A percentile compares a stretch with the other conserved stretches of the same genome.
Evolutionary conservation across 2,888 invertebrate genomes (phyloP).

Genomic region (Neocrepidodera transversa): DNA sequence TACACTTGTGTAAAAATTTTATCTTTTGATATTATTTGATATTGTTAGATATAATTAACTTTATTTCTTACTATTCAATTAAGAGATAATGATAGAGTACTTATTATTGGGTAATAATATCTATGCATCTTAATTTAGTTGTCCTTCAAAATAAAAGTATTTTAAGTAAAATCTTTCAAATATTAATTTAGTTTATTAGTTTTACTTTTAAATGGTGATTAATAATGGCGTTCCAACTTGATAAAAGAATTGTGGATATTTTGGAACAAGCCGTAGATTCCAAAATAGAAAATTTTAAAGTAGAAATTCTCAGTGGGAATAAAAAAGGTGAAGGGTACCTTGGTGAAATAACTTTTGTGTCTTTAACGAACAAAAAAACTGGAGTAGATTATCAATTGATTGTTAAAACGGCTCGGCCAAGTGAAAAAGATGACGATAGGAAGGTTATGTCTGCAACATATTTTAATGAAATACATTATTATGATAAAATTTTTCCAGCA

Average conservation of each 20-base stretch:
- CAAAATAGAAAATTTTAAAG: constrained; percentile 9
- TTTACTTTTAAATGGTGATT: no score
- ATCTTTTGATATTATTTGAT: no score
- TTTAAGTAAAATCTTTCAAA: no score
- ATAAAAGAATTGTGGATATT: background rate
- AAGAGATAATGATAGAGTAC: no score
- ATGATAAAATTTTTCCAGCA: constrained; percentile 25
- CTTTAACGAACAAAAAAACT: constrained; percentile 25
- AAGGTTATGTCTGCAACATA: constrained; percentile 26
- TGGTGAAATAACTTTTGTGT: constrained; percentile 25
- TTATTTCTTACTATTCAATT: no score
- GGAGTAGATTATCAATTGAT: constrained; percentile 10
- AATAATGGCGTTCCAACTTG: no score
- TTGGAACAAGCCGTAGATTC: constrained; percentile 3
- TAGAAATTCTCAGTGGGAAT: constrained; percentile 6
- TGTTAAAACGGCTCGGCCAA: constrained; percentile 30
- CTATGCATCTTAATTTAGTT: no score
- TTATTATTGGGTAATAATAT: no score
- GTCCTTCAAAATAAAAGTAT: no score
- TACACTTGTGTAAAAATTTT: no score
- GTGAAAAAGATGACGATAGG: background rate
- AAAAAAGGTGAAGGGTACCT: constrained; percentile 33
- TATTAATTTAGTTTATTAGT: no score
- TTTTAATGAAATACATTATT: constrained; percentile 35
- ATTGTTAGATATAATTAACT: no score